A percentile compares a stretch with the other conserved stretches of the same genome.
These are phyloP conservation scores for Frankliniella intonsa DNA, from an alignment of 2,888 invertebrate species.

Conservation along the genomic window DNA sequence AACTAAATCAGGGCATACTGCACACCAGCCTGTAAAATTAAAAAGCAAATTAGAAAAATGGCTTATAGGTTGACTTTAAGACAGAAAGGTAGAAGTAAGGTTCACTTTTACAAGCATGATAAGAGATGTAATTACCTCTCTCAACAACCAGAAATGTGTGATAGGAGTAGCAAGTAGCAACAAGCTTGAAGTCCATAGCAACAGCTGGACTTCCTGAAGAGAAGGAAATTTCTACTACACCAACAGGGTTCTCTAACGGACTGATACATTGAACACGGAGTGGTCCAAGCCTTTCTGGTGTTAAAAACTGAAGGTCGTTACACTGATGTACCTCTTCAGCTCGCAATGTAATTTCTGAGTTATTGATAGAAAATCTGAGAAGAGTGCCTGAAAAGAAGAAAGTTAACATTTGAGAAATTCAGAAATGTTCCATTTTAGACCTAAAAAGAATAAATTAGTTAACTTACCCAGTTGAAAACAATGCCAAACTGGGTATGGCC, in stretches of 20 bases:
- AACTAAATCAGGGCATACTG: constrained; percentile 45
- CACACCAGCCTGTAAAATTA: constrained; percentile 48
- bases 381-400: constrained; percentile 27
- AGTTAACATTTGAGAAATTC: background rate
- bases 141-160: background rate
- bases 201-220: background rate
- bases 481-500: constrained; percentile 47
- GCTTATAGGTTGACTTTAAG: too few species aligned
- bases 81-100: too few species aligned
- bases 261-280: background rate
- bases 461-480: constrained; percentile 44
- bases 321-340: background rate
- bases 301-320: background rate
- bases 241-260: background rate
- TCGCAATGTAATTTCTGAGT: background rate
- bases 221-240: background rate
- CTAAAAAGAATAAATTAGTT: background rate
- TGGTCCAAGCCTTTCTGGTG: background rate
- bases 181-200: background rate
- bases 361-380: background rate
- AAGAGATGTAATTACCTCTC: background rate
- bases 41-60: constrained; percentile 46
- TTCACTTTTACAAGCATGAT: background rate
- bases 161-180: background rate
- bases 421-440: background rate